phyloP scores from a whole-genome alignment of 2,113 vertebrate species.

The Phrynocephalus versicolor region DNA sequence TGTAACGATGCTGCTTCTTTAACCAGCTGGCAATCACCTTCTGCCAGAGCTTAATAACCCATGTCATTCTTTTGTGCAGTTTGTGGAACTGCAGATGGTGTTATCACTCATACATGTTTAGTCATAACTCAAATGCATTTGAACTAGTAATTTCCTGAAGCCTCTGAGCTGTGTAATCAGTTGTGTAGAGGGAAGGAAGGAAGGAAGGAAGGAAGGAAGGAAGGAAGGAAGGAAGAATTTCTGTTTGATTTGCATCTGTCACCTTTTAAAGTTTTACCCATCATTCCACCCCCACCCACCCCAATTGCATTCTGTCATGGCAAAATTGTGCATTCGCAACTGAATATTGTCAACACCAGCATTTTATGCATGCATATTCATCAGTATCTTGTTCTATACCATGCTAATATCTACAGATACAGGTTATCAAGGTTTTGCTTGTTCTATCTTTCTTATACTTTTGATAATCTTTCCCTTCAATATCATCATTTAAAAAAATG shows the following conservation, averaged over 20 bases:
- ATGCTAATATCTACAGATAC: background rate
- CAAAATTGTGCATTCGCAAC: background rate
- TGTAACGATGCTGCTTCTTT: background rate
- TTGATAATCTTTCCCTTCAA: background rate
- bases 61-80: slow-evolving; percentile 4
- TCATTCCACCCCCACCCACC: background rate
- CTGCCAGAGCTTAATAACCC: background rate
- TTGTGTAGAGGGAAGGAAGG: background rate
- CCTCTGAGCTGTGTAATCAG: background rate
- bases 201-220: background rate
- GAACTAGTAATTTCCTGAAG: slow-evolving; percentile 1
- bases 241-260: background rate
- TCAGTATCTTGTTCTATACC: background rate
- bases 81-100: slow-evolving; percentile 13
- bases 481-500: background rate
- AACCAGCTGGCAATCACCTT: slow-evolving; percentile 1
- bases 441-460: background rate
- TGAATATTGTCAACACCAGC: background rate
- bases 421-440: background rate
- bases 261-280: slow-evolving; percentile 7
- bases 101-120: slow-evolving; percentile 19
- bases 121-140: slow-evolving; percentile 18
- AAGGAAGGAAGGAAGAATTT: background rate
- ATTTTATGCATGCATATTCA: background rate
- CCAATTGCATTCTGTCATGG: background rate